Base-by-base conservation (phyloP, 2,888 invertebrate species). In the Itoplectis maculator region DNA sequence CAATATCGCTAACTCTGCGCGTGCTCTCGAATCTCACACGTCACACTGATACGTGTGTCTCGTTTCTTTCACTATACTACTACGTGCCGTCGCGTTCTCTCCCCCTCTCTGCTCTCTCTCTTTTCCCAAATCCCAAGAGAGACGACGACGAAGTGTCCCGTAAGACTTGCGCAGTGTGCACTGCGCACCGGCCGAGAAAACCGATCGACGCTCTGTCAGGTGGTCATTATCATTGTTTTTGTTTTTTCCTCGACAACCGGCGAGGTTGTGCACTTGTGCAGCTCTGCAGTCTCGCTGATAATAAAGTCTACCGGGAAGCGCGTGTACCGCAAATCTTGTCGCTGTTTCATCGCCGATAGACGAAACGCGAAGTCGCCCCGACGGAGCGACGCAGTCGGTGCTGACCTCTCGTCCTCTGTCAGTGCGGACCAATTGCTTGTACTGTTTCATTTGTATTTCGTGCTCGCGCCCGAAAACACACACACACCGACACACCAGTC, bases 331-430 rank as follows among this genome's bases (percentile, higher is more conserved):
- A 11, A 9, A 56, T n/a, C 45, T 23, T 23, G 42, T 56, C 29
- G 37, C 11, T 20, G 42, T 45, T 42, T 42, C 23, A 23, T 23
- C 40, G 54, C 42, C 40, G 54, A 56, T 56, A 29, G 23, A 9
- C 23, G 23, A 56, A 11, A 18, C 23, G 13, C 20, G 9, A 20
- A 51, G 51, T 20, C 13, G n/a, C 47, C 23, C 7, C 13, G 23
- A 51, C 7, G 3, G 37, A 47, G 59, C 29, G 29, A 29, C 5
- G 29, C 49, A 40, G 68, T 63, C 51, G 63, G 77, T 81, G 77
- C 81, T 81, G 77, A 77, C 81, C 77, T 81, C 77, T 81, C 61
- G 54, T 77, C 54, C 65, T 75, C 68, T 73, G 45, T 56, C 54
- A 65, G 29, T 51, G 59, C 13, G 42, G 75, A 75, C 59, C 47